These are phyloP conservation scores for Pachliopta kotzebuea DNA, from an alignment of 2,888 invertebrate genomes.

Conservation along the genomic window DNA sequence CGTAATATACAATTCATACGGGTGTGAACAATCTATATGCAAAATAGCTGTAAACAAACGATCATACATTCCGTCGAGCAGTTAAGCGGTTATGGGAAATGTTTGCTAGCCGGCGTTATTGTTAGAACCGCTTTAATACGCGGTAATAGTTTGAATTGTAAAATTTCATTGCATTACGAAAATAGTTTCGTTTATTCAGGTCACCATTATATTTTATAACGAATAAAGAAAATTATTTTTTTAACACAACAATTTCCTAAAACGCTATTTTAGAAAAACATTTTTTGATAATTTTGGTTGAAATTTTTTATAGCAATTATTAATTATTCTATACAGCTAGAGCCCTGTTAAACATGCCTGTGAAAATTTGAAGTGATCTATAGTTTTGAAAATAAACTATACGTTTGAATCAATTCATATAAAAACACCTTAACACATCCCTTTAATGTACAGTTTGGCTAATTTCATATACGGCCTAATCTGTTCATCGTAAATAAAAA, in stretches of 20 bases:
- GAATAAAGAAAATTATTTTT: neutral
- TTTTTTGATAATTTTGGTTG: too few species aligned
- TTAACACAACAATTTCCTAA: neutral
- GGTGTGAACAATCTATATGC: slow-evolving; percentile 57
- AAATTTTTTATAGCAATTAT: too few species aligned
- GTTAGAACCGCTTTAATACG: slow-evolving; percentile 21
- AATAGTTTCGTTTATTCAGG: neutral
- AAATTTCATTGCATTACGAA: slow-evolving; percentile 6
- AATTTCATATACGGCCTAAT: neutral
- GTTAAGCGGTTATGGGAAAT: slow-evolving; percentile 23
- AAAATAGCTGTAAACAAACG: slow-evolving; percentile 61
- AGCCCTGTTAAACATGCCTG: too few species aligned
- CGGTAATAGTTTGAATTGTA: slow-evolving; percentile 11
- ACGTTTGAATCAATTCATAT: too few species aligned
- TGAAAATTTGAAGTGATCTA: too few species aligned
- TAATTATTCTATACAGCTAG: too few species aligned
- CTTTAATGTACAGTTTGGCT: too few species aligned
- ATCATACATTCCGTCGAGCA: slow-evolving; percentile 32
- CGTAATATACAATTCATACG: slow-evolving; percentile 59
- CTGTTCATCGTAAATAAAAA: neutral
- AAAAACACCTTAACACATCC: too few species aligned
- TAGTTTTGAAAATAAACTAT: too few species aligned
- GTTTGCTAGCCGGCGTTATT: slow-evolving; percentile 19
- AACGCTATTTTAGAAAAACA: too few species aligned
- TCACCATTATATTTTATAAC: neutral